A percentile compares a stretch with the other conserved stretches of the same genome.
These are phyloP conservation scores for Listronotus oregonensis DNA, from an alignment of 1,140 invertebrate species.

Conservation along the genomic window DNA sequence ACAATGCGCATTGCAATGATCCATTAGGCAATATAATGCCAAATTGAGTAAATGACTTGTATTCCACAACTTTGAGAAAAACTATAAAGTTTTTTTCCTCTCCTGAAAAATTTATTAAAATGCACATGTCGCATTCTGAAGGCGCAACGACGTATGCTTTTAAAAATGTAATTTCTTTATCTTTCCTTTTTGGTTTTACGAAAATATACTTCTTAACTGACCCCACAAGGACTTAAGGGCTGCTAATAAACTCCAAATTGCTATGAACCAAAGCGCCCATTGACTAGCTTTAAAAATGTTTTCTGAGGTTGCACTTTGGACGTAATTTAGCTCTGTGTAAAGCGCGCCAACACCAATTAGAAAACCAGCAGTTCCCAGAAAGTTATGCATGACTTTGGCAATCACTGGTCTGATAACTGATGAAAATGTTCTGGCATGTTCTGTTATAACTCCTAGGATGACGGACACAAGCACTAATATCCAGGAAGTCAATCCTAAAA, in stretches of 20 bases:
- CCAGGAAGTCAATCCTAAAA: constrained; percentile 35
- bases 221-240: constrained; percentile 26
- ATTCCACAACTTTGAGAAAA: too few relatives aligned
- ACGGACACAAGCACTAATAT: constrained; percentile 25
- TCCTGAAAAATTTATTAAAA: too few relatives aligned
- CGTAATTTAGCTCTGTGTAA: background rate
- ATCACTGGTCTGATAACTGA: constrained; percentile 22
- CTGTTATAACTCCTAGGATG: constrained; percentile 23
- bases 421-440: constrained; percentile 22
- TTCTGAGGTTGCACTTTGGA: background rate
- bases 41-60: too few relatives aligned
- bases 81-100: too few relatives aligned
- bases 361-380: constrained; percentile 27
- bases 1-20: too few relatives aligned
- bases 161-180: too few relatives aligned
- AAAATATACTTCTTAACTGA: constrained; percentile 27
- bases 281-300: too few relatives aligned
- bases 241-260: constrained; percentile 26
- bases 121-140: too few relatives aligned
- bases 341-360: constrained; percentile 24
- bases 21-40: too few relatives aligned
- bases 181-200: constrained; percentile 4
- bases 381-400: constrained; percentile 33
- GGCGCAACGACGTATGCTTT: too few relatives aligned
- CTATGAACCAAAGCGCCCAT: constrained; percentile 9